Conservation (phyloP, 2,797 vertebrate species). For the Decapterus maruadsi region DNA sequence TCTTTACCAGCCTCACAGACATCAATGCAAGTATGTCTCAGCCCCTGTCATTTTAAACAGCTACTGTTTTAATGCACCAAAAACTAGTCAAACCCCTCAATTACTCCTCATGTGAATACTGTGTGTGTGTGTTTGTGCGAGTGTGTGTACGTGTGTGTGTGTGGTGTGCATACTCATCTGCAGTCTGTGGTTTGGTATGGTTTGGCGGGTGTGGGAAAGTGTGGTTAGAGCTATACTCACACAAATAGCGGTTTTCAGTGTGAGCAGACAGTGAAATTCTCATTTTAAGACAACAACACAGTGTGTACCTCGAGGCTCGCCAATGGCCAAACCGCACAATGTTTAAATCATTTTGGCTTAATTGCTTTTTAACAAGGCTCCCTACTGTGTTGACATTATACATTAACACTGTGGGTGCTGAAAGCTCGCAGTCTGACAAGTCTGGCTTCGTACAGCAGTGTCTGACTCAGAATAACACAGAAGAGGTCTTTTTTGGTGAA, state of each 20-base stretch:
- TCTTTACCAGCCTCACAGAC: slow-evolving; percentile 81
- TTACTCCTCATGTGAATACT: slow-evolving; percentile 82
- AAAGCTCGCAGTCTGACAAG: slow-evolving; percentile 78
- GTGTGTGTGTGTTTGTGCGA: slow-evolving; percentile 35
- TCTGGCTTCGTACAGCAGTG: slow-evolving; percentile 70
- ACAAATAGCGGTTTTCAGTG: slow-evolving; percentile 86
- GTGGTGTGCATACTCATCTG: slow-evolving; percentile 72
- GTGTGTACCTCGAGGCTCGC: slow-evolving; percentile 80
- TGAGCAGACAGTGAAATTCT: slow-evolving; percentile 88
- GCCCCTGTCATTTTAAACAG: slow-evolving; percentile 83
- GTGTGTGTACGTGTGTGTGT: slow-evolving; percentile 67
- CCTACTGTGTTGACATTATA: slow-evolving; percentile 84
- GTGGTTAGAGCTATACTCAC: slow-evolving; percentile 83
- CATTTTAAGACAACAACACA: slow-evolving; percentile 86
- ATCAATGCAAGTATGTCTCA: slow-evolving; percentile 83
- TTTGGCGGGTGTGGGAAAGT: slow-evolving; percentile 85
- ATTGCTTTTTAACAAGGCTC: slow-evolving; percentile 88
- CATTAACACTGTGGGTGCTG: slow-evolving; percentile 85
- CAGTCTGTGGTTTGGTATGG: slow-evolving; percentile 82
- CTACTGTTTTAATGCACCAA: slow-evolving; percentile 84
- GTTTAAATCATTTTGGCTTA: slow-evolving; percentile 87
- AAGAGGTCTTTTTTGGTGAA: slow-evolving; percentile 47
- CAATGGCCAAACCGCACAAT: slow-evolving; percentile 81
- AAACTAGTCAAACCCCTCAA: slow-evolving; percentile 85
- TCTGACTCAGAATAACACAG: slow-evolving; percentile 70